A percentile compares a stretch with the other conserved stretches of the same genome.
These are phyloP conservation scores for Stigmatopora argus DNA, from an alignment of 2,113 vertebrate species.

Conservation along the genomic window DNA sequence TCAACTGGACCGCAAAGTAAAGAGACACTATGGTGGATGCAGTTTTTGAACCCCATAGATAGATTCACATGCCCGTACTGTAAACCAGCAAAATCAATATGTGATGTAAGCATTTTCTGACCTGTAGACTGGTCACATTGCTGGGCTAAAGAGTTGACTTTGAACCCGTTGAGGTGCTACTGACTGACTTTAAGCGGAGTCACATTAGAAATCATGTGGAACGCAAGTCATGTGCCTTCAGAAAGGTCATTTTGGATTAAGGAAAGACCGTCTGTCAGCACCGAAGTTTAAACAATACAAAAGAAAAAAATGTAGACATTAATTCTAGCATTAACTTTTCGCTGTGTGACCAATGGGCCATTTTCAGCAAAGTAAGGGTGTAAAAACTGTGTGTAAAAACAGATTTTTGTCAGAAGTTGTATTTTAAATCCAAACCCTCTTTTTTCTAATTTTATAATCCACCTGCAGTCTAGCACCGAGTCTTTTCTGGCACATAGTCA, in stretches of 20 bases:
- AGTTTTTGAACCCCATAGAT: not conserved
- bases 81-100: not conserved
- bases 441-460: too few relatives aligned
- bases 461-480: too few relatives aligned
- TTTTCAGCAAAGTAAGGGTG: too few relatives aligned
- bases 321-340: too few relatives aligned
- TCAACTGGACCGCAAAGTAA: not conserved
- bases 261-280: not conserved
- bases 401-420: too few relatives aligned
- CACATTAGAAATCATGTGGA: constrained; percentile 42
- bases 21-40: not conserved
- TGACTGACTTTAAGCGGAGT: constrained; percentile 49
- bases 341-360: too few relatives aligned
- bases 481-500: too few relatives aligned
- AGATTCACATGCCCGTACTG: not conserved
- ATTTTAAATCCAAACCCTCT: too few relatives aligned
- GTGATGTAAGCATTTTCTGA: not conserved
- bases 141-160: not conserved
- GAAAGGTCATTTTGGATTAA: not conserved
- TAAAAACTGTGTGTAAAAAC: too few relatives aligned
- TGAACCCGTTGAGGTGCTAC: not conserved
- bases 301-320: too few relatives aligned
- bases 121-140: not conserved
- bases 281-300: too few relatives aligned
- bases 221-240: constrained; percentile 33